These are phyloP conservation scores for Danionella dracula DNA, from an alignment of 2,797 vertebrate genomes.

Conservation along the genomic window DNA sequence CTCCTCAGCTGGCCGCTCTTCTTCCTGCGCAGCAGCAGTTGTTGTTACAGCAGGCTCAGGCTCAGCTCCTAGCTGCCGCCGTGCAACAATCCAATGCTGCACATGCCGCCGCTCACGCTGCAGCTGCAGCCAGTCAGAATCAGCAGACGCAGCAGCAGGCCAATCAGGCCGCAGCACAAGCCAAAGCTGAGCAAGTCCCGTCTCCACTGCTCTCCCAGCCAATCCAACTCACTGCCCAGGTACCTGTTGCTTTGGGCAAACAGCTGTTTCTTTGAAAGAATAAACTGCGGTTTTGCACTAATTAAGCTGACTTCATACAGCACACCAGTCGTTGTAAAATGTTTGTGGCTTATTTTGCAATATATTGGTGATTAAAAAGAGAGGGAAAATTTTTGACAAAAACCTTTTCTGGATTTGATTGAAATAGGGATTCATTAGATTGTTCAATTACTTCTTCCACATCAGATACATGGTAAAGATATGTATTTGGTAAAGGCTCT, in stretches of 20 bases:
- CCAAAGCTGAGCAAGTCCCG: constrained; percentile 55
- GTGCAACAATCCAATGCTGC: constrained; percentile 79
- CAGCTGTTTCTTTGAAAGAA: too few species aligned
- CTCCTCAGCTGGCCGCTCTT: constrained; percentile 78
- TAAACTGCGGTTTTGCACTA: too few species aligned
- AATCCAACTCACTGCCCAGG: constrained; percentile 91
- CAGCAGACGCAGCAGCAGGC: constrained; percentile 57
- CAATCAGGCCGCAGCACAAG: constrained; percentile 45
- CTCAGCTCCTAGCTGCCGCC: constrained; percentile 80
- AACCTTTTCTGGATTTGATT: too few species aligned
- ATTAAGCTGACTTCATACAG: too few species aligned
- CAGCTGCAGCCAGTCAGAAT: constrained; percentile 49
- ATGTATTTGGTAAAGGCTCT: too few species aligned
- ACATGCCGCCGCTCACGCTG: constrained; percentile 69
- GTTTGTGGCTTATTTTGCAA: too few species aligned
- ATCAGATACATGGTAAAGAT: too few species aligned
- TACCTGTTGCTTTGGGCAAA: constrained; percentile 43
- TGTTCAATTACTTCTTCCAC: too few species aligned
- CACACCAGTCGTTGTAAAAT: too few species aligned
- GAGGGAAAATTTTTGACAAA: too few species aligned
- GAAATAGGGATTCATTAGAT: too few species aligned
- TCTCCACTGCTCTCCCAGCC: constrained; percentile 83
- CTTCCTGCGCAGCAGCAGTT: constrained; percentile 87
- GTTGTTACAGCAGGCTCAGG: constrained; percentile 82
- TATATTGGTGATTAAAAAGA: too few species aligned